Percentiles rank a stretch among this genome's conserved stretches.
These are phyloP conservation scores for Stegastes partitus DNA, from an alignment of 2,113 vertebrate species.

Conservation along the genomic window DNA sequence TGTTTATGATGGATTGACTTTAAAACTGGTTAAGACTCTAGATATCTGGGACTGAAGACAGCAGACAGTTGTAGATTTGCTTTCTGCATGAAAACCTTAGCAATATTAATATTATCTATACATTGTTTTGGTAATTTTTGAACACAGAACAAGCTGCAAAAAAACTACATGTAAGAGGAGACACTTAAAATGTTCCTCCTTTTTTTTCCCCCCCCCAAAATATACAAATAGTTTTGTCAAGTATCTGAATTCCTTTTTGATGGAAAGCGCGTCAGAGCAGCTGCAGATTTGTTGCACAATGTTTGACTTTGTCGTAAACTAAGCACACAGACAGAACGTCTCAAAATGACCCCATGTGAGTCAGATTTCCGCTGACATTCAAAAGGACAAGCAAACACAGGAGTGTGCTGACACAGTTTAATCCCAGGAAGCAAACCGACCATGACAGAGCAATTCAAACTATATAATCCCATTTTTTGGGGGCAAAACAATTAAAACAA, in stretches of 20 bases:
- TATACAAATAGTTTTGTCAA: no score
- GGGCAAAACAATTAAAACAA: background rate
- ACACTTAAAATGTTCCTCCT: no score
- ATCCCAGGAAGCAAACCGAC: background rate
- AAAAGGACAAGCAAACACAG: background rate
- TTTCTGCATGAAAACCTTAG: no score
- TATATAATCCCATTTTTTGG: background rate
- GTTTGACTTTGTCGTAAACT: conserved; percentile 23
- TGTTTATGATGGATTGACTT: no score
- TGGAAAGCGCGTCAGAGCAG: conserved; percentile 8
- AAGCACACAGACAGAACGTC: conserved; percentile 5
- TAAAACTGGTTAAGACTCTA: no score
- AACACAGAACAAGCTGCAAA: no score
- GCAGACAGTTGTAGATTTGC: no score
- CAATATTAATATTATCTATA: no score
- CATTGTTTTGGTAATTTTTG: no score
- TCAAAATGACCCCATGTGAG: background rate
- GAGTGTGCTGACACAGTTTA: background rate
- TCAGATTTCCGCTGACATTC: background rate
- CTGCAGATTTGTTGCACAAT: conserved; percentile 29
- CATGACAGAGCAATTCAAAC: background rate
- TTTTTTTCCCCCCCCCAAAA: no score
- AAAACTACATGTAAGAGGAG: no score
- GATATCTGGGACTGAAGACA: no score
- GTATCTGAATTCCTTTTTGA: background rate